Percentiles rank a stretch among this genome's conserved stretches.
Evolutionary conservation across 2,888 invertebrate species (phyloP).

Genomic region (Conomelus anceps): DNA sequence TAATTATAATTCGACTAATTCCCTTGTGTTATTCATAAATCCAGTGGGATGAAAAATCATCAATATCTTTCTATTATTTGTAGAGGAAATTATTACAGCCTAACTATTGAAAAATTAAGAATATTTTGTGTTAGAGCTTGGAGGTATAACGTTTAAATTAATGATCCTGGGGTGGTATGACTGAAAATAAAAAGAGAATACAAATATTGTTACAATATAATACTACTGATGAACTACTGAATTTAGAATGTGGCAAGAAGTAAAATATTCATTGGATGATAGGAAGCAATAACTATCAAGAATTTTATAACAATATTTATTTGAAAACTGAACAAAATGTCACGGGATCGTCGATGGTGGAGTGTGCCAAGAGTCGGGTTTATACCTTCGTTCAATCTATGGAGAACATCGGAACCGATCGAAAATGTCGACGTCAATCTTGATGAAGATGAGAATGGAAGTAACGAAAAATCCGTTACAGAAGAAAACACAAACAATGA

Average conservation of each 20-base stretch:
- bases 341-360: constrained; percentile 29
- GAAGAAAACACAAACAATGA: constrained; percentile 2
- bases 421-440: neutral
- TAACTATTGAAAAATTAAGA: too few relatives aligned
- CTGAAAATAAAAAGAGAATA: too few relatives aligned
- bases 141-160: too few relatives aligned
- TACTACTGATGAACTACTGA: too few relatives aligned
- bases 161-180: too few relatives aligned
- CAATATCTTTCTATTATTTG: too few relatives aligned
- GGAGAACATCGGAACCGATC: constrained; percentile 22
- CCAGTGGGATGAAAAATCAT: too few relatives aligned
- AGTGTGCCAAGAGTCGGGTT: constrained; percentile 24
- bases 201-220: too few relatives aligned
- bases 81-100: too few relatives aligned
- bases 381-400: constrained; percentile 20
- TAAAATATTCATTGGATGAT: neutral
- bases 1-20: too few relatives aligned
- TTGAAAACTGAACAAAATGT: constrained; percentile 9
- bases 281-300: neutral
- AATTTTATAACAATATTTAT: neutral
- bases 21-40: too few relatives aligned
- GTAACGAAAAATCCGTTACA: neutral
- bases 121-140: too few relatives aligned
- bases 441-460: neutral
- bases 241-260: neutral